Percentiles rank a stretch among this genome's conserved stretches.
Evolutionary conservation across 1,140 invertebrate genomes (phyloP).

Genomic region (Pogonus chalceus): DNA sequence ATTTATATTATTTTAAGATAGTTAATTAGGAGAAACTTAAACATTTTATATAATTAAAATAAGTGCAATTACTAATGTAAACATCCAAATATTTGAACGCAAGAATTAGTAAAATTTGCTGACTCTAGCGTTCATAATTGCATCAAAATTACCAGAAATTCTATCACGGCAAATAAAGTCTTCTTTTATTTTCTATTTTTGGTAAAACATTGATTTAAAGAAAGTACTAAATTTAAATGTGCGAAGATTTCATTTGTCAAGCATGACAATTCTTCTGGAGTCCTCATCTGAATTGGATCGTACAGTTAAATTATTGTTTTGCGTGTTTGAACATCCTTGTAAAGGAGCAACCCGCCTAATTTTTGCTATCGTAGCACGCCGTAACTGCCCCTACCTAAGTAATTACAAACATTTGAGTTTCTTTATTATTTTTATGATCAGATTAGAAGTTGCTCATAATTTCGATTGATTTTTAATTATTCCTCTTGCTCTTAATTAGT

Average conservation of each 20-base stretch:
- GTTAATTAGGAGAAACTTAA: too few species aligned
- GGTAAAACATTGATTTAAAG: too few species aligned
- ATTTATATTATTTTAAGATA: too few species aligned
- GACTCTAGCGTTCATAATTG: background rate
- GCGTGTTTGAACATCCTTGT: constrained; percentile 6
- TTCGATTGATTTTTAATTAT: too few species aligned
- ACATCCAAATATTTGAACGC: too few species aligned
- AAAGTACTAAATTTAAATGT: too few species aligned
- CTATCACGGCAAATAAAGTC: background rate
- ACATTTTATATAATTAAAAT: too few species aligned
- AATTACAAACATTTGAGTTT: background rate
- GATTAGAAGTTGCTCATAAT: too few species aligned
- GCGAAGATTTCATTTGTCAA: background rate
- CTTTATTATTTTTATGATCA: background rate
- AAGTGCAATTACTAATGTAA: too few species aligned
- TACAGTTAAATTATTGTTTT: constrained; percentile 5
- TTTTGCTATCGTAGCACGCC: background rate
- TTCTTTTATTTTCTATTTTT: background rate
- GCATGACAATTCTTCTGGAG: background rate
- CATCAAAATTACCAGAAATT: background rate
- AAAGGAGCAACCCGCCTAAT: background rate
- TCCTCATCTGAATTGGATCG: background rate
- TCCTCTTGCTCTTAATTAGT: too few species aligned
- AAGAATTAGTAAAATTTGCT: background rate
- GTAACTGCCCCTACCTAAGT: background rate